Base-by-base conservation (phyloP, 2,888 invertebrate species). In the Pristionchus exspectatus region DNA sequence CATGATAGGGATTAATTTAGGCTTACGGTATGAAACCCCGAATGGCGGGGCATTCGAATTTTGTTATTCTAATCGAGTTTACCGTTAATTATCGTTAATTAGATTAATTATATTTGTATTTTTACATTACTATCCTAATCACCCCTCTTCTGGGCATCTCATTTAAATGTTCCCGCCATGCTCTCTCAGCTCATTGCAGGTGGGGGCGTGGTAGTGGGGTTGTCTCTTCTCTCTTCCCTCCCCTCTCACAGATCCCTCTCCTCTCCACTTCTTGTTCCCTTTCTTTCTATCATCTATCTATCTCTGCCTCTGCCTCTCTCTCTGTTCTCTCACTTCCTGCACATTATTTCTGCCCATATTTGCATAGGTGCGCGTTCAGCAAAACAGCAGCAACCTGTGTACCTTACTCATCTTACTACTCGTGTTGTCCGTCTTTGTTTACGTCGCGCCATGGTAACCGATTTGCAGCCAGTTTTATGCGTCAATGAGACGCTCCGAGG, bases 401-500 rank as follows among this genome's bases (percentile, higher is more conserved):
- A 50, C 24, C 63, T n/a, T 63, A 30, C 33, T 72, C 16, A 30
- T 30, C 3, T 16, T 74, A 74, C 30, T 38, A 74, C 74, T 38
- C 38, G 21, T 54, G n/a, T 50, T 77, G 77, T 50, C n/a, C 54
- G 10, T 50, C 50, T 72, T 33, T 72, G 72, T 33, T 18, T 72
- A 24, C 27, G 50, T 72, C 12, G 38, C 24, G 24, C 38, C 30
- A 74, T 74, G 74, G 38, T 38, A 74, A 74, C 74, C 33, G n/a
- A 5, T 27, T 83, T 83, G 54, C 50, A 54, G 50, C 33, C 50
- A 83, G 59, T 59, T 85, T 85, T 56, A 85, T 85, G 84, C 14
- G 27, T 33, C 33, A 66, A 89, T 89, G 89, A 56, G 89, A 18
- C 89, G 89, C 21, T 83, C 81, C 21, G 81, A 81, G 9, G 89